Conservation (phyloP, 64 coral and sea anemone species). For the Trachythela sp. region DNA sequence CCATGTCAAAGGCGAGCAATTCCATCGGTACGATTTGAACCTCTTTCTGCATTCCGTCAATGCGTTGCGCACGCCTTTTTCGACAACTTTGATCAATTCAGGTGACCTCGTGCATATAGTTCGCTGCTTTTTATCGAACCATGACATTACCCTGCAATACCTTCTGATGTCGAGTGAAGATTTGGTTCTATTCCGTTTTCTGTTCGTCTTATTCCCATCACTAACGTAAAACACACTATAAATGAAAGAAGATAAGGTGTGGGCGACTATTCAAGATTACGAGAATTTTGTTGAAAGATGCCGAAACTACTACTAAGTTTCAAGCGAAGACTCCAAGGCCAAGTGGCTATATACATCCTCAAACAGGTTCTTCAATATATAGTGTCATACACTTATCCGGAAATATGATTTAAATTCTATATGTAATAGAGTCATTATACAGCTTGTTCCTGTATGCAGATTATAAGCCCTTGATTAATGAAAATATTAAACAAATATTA, state of each 20-base stretch:
- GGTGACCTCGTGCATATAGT: not conserved
- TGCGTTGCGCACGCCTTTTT: not conserved
- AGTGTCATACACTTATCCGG: not conserved
- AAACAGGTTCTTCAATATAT: not conserved
- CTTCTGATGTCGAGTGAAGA: not conserved
- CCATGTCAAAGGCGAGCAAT: not conserved
- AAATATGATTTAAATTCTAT: too few species aligned
- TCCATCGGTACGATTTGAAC: not conserved
- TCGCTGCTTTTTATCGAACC: not conserved
- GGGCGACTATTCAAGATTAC: not conserved
- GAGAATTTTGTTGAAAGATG: too few species aligned
- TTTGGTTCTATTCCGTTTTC: not conserved
- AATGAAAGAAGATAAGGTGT: not conserved
- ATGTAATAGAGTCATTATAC: too few species aligned
- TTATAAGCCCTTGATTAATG: not conserved
- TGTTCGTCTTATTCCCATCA: not conserved
- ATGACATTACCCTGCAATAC: not conserved
- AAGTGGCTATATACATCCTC: too few species aligned
- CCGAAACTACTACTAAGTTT: too few species aligned
- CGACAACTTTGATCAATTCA: not conserved
- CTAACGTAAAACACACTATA: not conserved
- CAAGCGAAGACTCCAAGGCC: too few species aligned
- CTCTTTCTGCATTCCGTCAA: not conserved
- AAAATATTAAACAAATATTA: not conserved
- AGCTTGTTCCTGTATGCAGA: not conserved